Conservation (phyloP, 92 coral and sea anemone species). For the Desmophyllum pertusum region DNA sequence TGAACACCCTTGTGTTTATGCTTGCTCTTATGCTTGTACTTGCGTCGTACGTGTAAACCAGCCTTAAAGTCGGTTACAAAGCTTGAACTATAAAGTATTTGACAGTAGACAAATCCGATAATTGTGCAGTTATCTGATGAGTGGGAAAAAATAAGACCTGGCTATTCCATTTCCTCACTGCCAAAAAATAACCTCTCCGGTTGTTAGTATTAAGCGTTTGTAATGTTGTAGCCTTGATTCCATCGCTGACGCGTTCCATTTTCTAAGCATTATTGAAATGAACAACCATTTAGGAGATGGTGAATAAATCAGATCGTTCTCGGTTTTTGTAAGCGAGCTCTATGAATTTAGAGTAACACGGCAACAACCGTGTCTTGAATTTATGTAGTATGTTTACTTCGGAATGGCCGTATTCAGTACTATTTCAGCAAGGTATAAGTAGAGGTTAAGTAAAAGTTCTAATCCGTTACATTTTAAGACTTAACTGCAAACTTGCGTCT, state of each 20-base stretch:
- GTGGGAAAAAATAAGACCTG: neutral
- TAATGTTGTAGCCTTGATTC: neutral
- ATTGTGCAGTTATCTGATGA: neutral
- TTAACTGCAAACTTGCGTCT: too few species aligned
- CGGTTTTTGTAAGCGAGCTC: neutral
- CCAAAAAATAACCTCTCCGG: neutral
- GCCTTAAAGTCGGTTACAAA: too few species aligned
- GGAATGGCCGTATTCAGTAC: neutral
- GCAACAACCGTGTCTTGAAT: neutral
- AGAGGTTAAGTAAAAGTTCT: neutral
- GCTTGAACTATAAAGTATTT: neutral
- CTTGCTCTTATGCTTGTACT: too few species aligned
- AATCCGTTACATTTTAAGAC: neutral
- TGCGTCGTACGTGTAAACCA: too few species aligned
- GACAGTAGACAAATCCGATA: neutral
- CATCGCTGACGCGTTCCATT: neutral
- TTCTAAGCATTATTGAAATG: neutral
- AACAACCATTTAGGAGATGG: neutral
- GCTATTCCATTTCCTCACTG: neutral
- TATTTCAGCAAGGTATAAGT: neutral
- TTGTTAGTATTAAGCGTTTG: constrained; percentile 6
- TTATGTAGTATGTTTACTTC: neutral
- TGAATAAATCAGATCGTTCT: neutral
- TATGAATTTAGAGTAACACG: neutral
- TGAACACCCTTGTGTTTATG: too few species aligned